Evolutionary conservation across 2,888 invertebrate species (phyloP).

Genomic region (Venusia cambrica): DNA sequence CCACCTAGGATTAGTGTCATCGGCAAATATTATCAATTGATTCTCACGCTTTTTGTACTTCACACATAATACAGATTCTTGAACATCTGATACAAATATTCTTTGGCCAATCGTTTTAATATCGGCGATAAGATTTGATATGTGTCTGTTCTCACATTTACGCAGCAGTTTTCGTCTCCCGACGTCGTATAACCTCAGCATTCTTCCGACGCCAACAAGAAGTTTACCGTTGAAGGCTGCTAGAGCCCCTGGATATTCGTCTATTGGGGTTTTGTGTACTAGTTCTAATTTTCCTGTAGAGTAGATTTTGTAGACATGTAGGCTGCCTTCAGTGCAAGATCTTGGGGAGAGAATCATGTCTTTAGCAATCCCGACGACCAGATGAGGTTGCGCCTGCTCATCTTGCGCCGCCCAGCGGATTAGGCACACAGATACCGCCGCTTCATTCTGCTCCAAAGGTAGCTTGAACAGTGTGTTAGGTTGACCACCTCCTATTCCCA

Average conservation of each 20-base stretch:
- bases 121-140: slow-evolving; percentile 96
- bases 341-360: slow-evolving; percentile 95
- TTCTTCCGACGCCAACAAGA: slow-evolving; percentile 94
- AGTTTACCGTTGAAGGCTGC: slow-evolving; percentile 95
- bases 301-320: slow-evolving; percentile 92
- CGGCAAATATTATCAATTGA: slow-evolving; percentile 98
- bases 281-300: slow-evolving; percentile 93
- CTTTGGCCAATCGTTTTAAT: slow-evolving; percentile 97
- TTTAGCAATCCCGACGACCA: slow-evolving; percentile 95
- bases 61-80: slow-evolving; percentile 98
- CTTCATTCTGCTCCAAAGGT: slow-evolving; percentile 96
- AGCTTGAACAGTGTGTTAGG: slow-evolving; percentile 89
- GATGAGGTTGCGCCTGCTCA: slow-evolving; percentile 68
- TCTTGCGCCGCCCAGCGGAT: slow-evolving; percentile 86
- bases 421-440: slow-evolving; percentile 93
- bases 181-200: slow-evolving; percentile 96
- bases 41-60: slow-evolving; percentile 97
- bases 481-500: slow-evolving; percentile 79
- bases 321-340: slow-evolving; percentile 89
- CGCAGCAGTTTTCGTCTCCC: slow-evolving; percentile 95
- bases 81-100: slow-evolving; percentile 96
- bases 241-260: slow-evolving; percentile 94
- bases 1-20: slow-evolving; percentile 98
- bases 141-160: slow-evolving; percentile 98
- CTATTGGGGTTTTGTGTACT: slow-evolving; percentile 95